Evolutionary conservation across 2,797 vertebrate genomes (phyloP).

Genomic region (Rhinoraja longicauda): DNA sequence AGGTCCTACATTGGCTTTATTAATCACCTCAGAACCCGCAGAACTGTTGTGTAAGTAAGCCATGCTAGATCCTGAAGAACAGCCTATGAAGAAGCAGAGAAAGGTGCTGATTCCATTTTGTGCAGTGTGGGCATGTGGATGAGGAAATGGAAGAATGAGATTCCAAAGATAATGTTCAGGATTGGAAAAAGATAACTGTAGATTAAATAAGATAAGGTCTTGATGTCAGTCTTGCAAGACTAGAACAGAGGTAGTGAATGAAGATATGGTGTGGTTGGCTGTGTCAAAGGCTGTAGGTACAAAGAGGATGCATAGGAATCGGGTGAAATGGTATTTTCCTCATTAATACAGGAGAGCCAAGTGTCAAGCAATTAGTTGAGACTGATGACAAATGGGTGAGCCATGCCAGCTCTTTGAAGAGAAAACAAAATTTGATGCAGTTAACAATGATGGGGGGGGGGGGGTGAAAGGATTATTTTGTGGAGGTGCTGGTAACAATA

Average conservation of each 20-base stretch:
- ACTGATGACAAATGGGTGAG: not conserved
- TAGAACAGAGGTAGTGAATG: not conserved
- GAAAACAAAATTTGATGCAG: not conserved
- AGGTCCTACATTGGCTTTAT: too few species aligned
- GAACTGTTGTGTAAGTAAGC: too few species aligned
- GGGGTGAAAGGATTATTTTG: not conserved
- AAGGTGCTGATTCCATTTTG: too few species aligned
- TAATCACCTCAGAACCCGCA: too few species aligned
- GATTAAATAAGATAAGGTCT: too few species aligned
- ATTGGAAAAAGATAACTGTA: not conserved
- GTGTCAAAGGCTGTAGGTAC: not conserved
- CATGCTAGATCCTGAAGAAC: too few species aligned
- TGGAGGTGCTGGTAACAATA: not conserved
- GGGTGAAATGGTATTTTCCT: not conserved
- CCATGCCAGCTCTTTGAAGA: not conserved
- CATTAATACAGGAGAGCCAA: not conserved
- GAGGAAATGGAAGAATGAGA: not conserved
- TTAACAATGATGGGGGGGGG: not conserved
- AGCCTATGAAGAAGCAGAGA: too few species aligned
- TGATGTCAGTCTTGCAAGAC: not conserved
- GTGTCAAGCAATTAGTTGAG: not conserved
- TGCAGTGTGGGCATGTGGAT: not conserved
- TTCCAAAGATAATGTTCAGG: not conserved
- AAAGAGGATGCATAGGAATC: not conserved
- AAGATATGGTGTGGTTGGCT: not conserved